Evolutionary conservation across 2,888 invertebrate genomes (phyloP).

Genomic region (Hirudinaria manillensis): DNA sequence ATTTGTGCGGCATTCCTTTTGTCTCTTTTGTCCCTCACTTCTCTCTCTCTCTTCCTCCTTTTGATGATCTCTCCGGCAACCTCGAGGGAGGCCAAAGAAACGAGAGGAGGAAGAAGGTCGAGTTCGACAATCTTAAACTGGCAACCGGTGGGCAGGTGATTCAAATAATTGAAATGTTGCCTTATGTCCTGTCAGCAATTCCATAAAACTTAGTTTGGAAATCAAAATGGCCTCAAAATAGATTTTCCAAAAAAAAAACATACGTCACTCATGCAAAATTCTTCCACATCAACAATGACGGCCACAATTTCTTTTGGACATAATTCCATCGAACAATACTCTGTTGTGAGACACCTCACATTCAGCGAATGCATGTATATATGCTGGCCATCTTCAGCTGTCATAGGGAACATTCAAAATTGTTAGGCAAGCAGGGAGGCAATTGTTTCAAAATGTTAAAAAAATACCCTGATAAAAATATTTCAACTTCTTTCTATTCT

Average conservation of each 20-base stretch:
- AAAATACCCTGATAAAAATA: neutral
- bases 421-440: neutral
- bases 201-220: no score
- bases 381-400: constrained; percentile 84
- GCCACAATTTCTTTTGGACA: constrained; percentile 71
- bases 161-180: constrained; percentile 68
- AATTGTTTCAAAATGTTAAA: neutral
- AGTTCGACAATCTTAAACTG: constrained; percentile 85
- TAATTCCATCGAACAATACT: constrained; percentile 74
- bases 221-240: neutral
- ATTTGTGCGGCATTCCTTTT: neutral
- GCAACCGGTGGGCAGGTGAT: constrained; percentile 82
- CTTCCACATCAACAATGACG: constrained; percentile 78
- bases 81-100: constrained; percentile 66
- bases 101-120: constrained; percentile 67
- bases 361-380: constrained; percentile 85
- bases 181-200: constrained; percentile 62
- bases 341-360: constrained; percentile 76
- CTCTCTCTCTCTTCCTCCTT: neutral
- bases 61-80: constrained; percentile 59
- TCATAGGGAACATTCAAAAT: constrained; percentile 38
- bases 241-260: no score
- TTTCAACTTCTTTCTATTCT: neutral
- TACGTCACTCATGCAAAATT: constrained; percentile 72
- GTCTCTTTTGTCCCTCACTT: neutral